Evolutionary conservation across 2,888 invertebrate species (phyloP), one percentile per base, ranked within the genome.

Genomic region (Geophilus truncorum): DNA sequence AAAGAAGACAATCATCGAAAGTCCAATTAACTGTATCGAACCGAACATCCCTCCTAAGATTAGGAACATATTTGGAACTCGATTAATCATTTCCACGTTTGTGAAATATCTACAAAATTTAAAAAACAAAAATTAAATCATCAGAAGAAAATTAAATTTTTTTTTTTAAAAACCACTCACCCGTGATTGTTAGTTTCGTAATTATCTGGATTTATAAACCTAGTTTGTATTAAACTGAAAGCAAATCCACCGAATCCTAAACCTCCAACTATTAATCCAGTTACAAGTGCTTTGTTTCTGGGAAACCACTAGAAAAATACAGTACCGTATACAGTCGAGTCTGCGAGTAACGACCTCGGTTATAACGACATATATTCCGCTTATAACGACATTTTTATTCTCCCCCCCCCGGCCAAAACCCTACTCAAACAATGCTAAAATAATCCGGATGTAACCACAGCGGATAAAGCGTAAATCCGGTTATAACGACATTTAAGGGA

Each of bases 191-290:
- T 40, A 9, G 82, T 75, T 6, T 80, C 23, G 3, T 80, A 57
- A 77, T 87, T 87, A 32, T 85, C 57, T 2, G 87, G 87, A 82
- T 88, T 88, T 62, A 88, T 84, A 82, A 85, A 88, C 10, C 83
- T 84, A 15, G 87, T 87, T 82, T 87, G 87, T 25, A 87, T 82
- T 81, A 85, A 86, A 80, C 86, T 86, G 82, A 87, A 86, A 57
- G 86, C 84, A 81, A 87, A 84, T 2, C 86, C 85, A 6, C 87
- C 87, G 9, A 86, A 84, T 0, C 87, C 87, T 82, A 86, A 87
- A 1, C 87, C 87, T 32, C 85, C 86, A 18, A 87, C 86, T 40
- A 87, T 85, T 40, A 86, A 82, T 0, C 87, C 87, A 83, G 84
- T 86, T 5, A 86, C 85, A 7, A 87, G 81, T 5, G 87, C 87